These are phyloP conservation scores for Creontiades dilutus DNA, from an alignment of 2,888 invertebrate species.

Conservation along the genomic window DNA sequence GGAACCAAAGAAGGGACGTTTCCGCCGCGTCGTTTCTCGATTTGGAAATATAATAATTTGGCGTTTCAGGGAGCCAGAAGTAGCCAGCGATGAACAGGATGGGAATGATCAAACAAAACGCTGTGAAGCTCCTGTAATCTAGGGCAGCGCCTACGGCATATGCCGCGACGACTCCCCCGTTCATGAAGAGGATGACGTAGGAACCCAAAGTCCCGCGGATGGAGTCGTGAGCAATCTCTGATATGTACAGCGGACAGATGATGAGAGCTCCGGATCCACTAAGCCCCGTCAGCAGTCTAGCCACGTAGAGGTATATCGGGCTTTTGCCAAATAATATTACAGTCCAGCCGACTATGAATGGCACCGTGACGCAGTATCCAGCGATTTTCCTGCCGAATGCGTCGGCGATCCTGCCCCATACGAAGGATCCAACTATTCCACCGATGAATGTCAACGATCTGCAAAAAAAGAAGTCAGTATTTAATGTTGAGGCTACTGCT, in stretches of 20 bases:
- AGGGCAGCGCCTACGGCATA: conserved; percentile 80
- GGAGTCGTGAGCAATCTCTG: conserved; percentile 82
- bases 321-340: conserved; percentile 80
- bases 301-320: conserved; percentile 79
- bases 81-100: conserved; percentile 80
- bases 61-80: conserved; percentile 83
- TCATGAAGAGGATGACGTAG: conserved; percentile 81
- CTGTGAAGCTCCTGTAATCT: conserved; percentile 80
- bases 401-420: conserved; percentile 80
- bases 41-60: conserved; percentile 80
- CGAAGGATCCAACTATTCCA: conserved; percentile 80
- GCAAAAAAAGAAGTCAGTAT: neutral
- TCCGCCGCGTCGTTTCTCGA: conserved; percentile 79
- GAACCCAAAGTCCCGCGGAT: conserved; percentile 82
- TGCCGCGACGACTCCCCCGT: conserved; percentile 80
- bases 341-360: conserved; percentile 82
- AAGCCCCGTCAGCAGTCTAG: conserved; percentile 82
- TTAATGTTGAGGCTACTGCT: no score
- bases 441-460: conserved; percentile 81
- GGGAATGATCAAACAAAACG: conserved; percentile 79
- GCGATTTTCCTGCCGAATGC: conserved; percentile 81
- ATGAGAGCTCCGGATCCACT: conserved; percentile 81
- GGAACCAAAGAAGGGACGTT: conserved; percentile 77
- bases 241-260: conserved; percentile 82
- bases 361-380: conserved; percentile 80